Conservation (phyloP, 92 coral and sea anemone species). For the Umimayanthus chanpuru region DNA sequence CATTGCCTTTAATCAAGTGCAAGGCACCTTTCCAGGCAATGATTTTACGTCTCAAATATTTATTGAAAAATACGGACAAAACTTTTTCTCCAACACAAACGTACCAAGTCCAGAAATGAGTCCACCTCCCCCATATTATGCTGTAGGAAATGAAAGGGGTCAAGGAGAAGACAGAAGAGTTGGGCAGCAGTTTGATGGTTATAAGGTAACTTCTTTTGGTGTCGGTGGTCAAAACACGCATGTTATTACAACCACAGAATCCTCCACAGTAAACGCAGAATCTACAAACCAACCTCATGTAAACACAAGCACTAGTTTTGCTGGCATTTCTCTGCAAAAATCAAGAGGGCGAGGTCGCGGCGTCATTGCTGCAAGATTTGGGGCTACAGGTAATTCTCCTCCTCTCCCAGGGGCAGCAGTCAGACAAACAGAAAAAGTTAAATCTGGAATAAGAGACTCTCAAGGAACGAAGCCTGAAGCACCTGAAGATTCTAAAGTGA, state of each 20-base stretch:
- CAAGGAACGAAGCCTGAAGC: background rate
- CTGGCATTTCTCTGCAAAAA: background rate
- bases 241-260: no score
- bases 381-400: background rate
- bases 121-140: background rate
- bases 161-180: background rate
- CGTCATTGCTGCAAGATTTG: background rate
- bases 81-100: background rate
- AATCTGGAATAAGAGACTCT: background rate
- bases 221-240: background rate
- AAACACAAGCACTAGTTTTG: background rate
- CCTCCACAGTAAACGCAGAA: background rate
- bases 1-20: background rate
- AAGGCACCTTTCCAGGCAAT: background rate
- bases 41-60: background rate
- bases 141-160: background rate
- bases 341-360: conserved; percentile 41
- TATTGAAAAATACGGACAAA: background rate
- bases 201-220: background rate
- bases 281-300: background rate
- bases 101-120: background rate
- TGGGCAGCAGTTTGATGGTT: background rate
- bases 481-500: background rate
- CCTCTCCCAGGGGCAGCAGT: conserved; percentile 5
- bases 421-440: background rate